Conservation (phyloP, 1,140 invertebrate genomes). For the Eupristina koningsbergeri region DNA sequence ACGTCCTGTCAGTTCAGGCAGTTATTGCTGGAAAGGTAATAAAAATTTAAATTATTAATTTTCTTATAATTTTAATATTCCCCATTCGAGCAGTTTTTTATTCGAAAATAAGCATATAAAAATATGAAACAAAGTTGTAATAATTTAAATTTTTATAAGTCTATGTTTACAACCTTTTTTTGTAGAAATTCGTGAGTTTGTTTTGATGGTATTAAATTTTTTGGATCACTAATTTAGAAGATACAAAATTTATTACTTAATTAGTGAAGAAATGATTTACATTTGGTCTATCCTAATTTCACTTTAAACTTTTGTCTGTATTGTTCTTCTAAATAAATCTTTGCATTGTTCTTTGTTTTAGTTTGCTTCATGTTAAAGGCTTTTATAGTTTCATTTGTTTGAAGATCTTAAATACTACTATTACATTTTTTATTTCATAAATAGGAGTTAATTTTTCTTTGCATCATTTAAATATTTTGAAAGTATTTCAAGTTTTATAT, state of each 20-base stretch:
- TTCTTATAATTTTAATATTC: background rate
- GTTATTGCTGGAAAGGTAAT: conserved; percentile 90
- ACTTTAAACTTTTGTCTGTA: background rate
- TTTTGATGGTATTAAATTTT: background rate
- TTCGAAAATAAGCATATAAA: no score
- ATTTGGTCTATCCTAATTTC: background rate
- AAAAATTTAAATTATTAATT: background rate
- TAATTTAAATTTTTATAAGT: no score
- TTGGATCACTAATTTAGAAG: background rate
- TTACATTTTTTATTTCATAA: no score
- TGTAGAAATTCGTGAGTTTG: no score
- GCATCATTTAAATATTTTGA: no score
- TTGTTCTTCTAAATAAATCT: background rate
- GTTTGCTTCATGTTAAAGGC: background rate
- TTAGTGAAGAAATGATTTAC: background rate
- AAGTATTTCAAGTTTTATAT: no score
- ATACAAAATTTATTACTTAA: background rate
- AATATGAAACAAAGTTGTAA: no score
- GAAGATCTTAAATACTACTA: background rate
- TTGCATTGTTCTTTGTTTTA: background rate
- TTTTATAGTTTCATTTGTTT: background rate
- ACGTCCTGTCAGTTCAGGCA: conserved; percentile 90
- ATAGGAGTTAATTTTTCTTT: no score
- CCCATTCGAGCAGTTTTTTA: no score
- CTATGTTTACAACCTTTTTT: no score